Base-by-base conservation (phyloP, 2,888 invertebrate species). In the Sisyra nigra region DNA sequence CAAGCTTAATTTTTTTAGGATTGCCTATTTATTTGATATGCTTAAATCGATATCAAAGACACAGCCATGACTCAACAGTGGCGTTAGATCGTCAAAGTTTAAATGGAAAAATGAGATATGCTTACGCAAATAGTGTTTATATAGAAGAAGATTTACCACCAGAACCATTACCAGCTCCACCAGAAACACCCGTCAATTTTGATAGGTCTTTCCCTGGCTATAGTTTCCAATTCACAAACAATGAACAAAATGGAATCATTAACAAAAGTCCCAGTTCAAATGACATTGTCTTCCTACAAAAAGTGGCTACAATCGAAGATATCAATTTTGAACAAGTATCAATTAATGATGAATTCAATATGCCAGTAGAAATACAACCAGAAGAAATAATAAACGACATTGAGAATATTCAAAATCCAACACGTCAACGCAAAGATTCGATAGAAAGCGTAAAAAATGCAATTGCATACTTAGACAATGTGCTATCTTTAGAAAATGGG, bases 1-100 rank as follows among this genome's bases (percentile, higher is more conserved):
- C n/a, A n/a, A n/a, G n/a, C n/a, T n/a, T n/a, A n/a, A n/a, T n/a
- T 40, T 35, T 13, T 11, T 24, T 49, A 63, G 62, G 62, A 52
- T 47, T 61, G 38, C 59, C 59, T 48, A 58, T 55, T 51, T 61
- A 60, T 54, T 53, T 51, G 52, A 52, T 54, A 47, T 56, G 54
- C 44, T 47, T 53, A 47, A 50, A 49, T 51, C 45, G 47, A 35
- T 47, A 48, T 33, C 38, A 46, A 42, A 41, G 44, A 24, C 18
- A 24, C 31, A 13, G 15, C 9, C 13, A 30, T 13, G 19, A 40
- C 11, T 31, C 31, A 11, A 31, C 32, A 15, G 13, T 40, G 2
- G 13, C 30, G 14, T n/a, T 31, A 40, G 31, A 31, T 15, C 13
- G 30, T 15, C 17, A 14, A 30, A 40, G 15, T 13, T 14, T 15